A percentile compares a stretch with the other conserved stretches of the same genome.
phyloP scores from a whole-genome alignment of 2,888 invertebrate species.

The Lacanobia wlatinum region DNA sequence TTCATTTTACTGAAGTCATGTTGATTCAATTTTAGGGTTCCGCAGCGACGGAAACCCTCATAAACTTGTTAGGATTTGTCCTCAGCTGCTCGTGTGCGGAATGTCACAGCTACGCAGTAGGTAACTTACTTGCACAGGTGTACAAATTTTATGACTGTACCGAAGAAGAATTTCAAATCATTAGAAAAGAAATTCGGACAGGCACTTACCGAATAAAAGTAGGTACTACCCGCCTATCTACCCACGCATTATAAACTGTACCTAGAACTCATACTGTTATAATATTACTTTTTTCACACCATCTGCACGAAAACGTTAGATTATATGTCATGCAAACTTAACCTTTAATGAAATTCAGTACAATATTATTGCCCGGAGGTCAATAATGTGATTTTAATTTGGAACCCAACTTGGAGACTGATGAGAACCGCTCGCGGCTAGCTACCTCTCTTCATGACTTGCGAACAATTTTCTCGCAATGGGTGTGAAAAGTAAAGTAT shows the following conservation, averaged over 20 bases:
- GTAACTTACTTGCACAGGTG: slow-evolving; percentile 32
- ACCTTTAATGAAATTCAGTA: no score
- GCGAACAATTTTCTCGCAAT: no score
- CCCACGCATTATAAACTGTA: background rate
- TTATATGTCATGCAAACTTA: no score
- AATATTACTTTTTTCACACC: no score
- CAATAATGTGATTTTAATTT: no score
- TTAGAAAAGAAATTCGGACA: background rate
- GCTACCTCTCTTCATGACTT: no score
- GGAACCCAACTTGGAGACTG: no score
- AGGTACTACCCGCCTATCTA: background rate
- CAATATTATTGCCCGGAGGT: no score
- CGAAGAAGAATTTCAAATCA: background rate
- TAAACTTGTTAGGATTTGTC: slow-evolving; percentile 43
- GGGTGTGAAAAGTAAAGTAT: no score
- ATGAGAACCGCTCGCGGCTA: no score
- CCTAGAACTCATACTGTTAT: background rate
- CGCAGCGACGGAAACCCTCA: slow-evolving; percentile 18
- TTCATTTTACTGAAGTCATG: slow-evolving; percentile 18
- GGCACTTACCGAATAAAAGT: background rate
- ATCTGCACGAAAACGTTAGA: no score
- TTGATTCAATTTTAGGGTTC: slow-evolving; percentile 38
- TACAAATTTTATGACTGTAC: slow-evolving; percentile 13
- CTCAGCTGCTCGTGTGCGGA: slow-evolving; percentile 20
- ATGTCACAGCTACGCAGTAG: slow-evolving; percentile 12